These are phyloP conservation scores for Bufotes viridis DNA, from an alignment of 2,797 vertebrate genomes.

Conservation along the genomic window DNA sequence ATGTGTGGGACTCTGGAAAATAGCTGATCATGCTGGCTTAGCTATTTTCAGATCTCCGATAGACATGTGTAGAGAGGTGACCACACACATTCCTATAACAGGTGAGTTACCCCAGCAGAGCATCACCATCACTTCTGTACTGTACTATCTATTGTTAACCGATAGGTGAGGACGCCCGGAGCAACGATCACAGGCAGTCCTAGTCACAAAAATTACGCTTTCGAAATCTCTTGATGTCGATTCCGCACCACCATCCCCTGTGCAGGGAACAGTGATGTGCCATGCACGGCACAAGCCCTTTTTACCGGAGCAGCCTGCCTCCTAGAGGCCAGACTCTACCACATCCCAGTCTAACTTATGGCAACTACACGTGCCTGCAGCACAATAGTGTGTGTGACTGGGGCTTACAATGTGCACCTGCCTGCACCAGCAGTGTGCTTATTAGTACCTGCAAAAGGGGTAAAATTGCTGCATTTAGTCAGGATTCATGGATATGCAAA, in stretches of 20 bases:
- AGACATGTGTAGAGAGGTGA: too few relatives aligned
- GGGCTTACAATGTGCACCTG: too few relatives aligned
- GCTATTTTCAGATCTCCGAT: too few relatives aligned
- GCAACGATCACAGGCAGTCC: conserved; percentile 75
- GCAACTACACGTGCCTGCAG: not conserved
- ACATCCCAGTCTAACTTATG: rapidly evolving
- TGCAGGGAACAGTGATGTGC: conserved; percentile 70
- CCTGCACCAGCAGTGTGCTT: too few relatives aligned
- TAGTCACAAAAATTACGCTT: conserved; percentile 87
- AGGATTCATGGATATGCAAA: conserved; percentile 16
- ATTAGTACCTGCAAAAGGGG: too few relatives aligned
- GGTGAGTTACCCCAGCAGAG: too few relatives aligned
- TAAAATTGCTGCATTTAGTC: too few relatives aligned
- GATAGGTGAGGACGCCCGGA: conserved; percentile 75
- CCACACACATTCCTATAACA: too few relatives aligned
- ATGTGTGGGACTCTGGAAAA: too few relatives aligned
- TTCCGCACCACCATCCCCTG: conserved; percentile 80
- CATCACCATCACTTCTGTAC: too few relatives aligned
- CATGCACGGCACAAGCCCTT: conserved; percentile 74
- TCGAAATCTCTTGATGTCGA: conserved; percentile 99
- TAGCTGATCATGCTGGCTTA: too few relatives aligned
- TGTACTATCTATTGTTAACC: not conserved
- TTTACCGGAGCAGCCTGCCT: rapidly evolving
- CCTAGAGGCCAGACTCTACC: not conserved
- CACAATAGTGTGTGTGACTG: not conserved